Percentiles rank a stretch among this genome's conserved stretches.
These are phyloP conservation scores for Spheniscus mendiculus DNA, from an alignment of 2,113 vertebrate genomes.

Conservation along the genomic window DNA sequence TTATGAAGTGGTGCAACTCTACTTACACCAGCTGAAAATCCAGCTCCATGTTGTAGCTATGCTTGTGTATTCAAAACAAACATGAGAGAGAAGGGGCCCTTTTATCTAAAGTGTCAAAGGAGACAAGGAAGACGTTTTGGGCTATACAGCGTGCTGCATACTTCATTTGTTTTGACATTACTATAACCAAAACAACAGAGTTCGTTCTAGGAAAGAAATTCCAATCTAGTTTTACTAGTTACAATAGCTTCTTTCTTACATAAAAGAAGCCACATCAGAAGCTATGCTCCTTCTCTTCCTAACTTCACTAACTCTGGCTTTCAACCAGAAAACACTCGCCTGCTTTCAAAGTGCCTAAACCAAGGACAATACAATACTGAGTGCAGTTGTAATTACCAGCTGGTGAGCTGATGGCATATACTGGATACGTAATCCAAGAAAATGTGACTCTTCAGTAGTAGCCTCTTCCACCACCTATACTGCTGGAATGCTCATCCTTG, in stretches of 20 bases:
- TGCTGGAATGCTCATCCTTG: neutral
- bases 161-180: neutral
- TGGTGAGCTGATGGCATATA: neutral
- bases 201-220: neutral
- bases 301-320: slow-evolving; percentile 25
- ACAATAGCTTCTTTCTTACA: neutral
- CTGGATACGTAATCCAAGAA: neutral
- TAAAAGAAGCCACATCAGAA: neutral
- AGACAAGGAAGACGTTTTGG: neutral
- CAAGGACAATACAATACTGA: neutral
- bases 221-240: neutral
- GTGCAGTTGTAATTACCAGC: neutral
- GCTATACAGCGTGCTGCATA: neutral
- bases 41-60: neutral
- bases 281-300: neutral
- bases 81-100: neutral
- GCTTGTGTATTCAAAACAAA: neutral
- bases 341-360: neutral
- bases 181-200: neutral
- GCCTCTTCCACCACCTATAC: neutral
- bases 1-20: neutral
- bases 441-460: neutral
- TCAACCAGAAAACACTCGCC: neutral
- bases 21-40: neutral
- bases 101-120: neutral